These are phyloP conservation scores for Podabrus alpinus DNA, from an alignment of 2,888 invertebrate genomes.

Conservation along the genomic window DNA sequence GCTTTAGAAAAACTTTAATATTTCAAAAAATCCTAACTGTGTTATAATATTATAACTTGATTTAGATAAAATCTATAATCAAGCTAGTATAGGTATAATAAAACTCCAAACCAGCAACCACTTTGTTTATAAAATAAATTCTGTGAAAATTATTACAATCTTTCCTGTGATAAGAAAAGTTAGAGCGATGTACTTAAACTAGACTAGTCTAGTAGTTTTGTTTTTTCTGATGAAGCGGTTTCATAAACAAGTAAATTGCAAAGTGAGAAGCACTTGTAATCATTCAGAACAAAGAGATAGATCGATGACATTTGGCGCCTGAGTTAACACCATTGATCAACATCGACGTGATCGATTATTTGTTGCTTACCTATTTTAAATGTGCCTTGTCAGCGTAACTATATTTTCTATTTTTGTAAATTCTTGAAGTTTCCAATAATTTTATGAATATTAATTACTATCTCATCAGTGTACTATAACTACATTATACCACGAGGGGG, in stretches of 20 bases:
- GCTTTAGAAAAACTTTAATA: neutral
- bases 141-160: neutral
- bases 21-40: neutral
- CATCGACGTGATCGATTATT: constrained; percentile 24
- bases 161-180: neutral
- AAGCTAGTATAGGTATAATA: neutral
- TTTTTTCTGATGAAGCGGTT: constrained; percentile 6
- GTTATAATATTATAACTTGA: neutral
- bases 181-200: neutral
- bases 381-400: constrained; percentile 18
- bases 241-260: constrained; percentile 15
- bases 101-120: neutral
- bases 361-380: constrained; percentile 21
- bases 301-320: constrained; percentile 28
- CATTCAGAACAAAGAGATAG: constrained; percentile 23
- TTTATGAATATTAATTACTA: neutral
- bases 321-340: constrained; percentile 25
- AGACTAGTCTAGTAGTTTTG: constrained; percentile 3
- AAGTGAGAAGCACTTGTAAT: constrained; percentile 7
- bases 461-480: too few relatives aligned
- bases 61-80: neutral
- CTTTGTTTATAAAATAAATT: neutral
- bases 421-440: neutral
- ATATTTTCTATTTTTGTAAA: constrained; percentile 2
- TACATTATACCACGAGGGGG: too few relatives aligned